phyloP scores from a whole-genome alignment of 2,888 invertebrate genomes.

The Gibbula magus region DNA sequence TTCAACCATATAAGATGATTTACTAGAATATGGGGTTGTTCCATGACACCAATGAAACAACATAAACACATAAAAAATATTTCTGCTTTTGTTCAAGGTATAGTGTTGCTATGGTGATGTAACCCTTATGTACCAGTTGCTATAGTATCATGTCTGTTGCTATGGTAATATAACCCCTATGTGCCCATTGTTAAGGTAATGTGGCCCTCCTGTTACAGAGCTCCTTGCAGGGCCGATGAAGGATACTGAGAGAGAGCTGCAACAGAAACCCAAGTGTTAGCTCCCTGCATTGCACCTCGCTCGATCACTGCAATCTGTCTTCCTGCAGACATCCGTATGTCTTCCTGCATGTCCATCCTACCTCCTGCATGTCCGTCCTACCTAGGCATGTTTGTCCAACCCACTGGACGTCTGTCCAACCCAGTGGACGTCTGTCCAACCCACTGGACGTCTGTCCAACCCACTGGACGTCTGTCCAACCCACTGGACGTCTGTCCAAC shows the following conservation, averaged over 20 bases:
- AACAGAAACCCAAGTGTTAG: constrained; percentile 5
- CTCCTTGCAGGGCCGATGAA: constrained; percentile 8
- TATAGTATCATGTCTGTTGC: too few relatives aligned
- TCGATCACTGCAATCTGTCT: too few relatives aligned
- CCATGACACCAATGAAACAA: too few relatives aligned
- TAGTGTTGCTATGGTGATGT: too few relatives aligned
- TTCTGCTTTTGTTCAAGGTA: too few relatives aligned
- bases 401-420: too few relatives aligned
- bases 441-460: too few relatives aligned
- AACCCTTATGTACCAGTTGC: too few relatives aligned
- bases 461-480: background rate
- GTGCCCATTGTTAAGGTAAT: background rate
- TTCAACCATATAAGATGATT: too few relatives aligned
- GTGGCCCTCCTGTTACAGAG: constrained; percentile 13
- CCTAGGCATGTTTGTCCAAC: background rate
- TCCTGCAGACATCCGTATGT: constrained; percentile 10
- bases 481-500: background rate
- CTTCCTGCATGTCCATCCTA: constrained; percentile 40
- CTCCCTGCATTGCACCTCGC: background rate
- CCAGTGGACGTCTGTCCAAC: background rate
- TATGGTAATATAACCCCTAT: too few relatives aligned
- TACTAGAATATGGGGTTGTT: too few relatives aligned
- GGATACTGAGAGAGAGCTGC: constrained; percentile 1
- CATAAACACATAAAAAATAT: too few relatives aligned
- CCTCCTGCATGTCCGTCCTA: constrained; percentile 24